Evolutionary conservation across 2,888 invertebrate genomes (phyloP).

Genomic region (Cylindroiulus punctatus): DNA sequence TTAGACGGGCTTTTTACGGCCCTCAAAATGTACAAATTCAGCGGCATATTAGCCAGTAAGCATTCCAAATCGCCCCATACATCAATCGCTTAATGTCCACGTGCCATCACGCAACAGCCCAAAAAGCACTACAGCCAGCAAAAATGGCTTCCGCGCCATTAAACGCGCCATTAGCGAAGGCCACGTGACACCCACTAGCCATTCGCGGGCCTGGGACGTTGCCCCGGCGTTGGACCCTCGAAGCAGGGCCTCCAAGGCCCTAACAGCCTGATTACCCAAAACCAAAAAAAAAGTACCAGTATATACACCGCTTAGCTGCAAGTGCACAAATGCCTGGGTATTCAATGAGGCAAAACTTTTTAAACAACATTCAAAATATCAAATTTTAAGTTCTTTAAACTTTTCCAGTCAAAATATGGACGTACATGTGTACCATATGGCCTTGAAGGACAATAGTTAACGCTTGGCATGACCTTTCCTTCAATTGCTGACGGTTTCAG

Average conservation of each 20-base stretch:
- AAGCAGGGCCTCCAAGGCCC: neutral
- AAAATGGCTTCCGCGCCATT: slow-evolving; percentile 38
- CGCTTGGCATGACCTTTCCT: too few species aligned
- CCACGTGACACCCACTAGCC: slow-evolving; percentile 1
- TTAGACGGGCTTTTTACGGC: slow-evolving; percentile 29
- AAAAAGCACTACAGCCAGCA: slow-evolving; percentile 7
- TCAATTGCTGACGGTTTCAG: too few species aligned
- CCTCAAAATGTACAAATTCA: slow-evolving; percentile 50
- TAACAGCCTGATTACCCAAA: neutral
- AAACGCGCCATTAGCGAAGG: neutral
- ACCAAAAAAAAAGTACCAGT: too few species aligned
- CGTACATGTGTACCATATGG: too few species aligned
- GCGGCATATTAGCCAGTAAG: slow-evolving; percentile 44
- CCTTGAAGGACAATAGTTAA: too few species aligned
- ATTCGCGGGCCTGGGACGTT: neutral
- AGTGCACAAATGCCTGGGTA: too few species aligned
- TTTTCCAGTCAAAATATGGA: too few species aligned
- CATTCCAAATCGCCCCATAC: slow-evolving; percentile 50
- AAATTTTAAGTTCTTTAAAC: neutral
- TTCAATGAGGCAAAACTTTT: too few species aligned
- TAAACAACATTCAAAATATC: neutral
- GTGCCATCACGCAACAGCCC: slow-evolving; percentile 38
- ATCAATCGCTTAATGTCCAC: slow-evolving; percentile 47
- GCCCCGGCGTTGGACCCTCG: neutral
- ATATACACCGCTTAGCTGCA: too few species aligned